Percentiles rank a stretch among this genome's conserved stretches.
Conservation (phyloP, 35 echinoderm and acorn worm species). For the Eucidaris tribuloides region DNA sequence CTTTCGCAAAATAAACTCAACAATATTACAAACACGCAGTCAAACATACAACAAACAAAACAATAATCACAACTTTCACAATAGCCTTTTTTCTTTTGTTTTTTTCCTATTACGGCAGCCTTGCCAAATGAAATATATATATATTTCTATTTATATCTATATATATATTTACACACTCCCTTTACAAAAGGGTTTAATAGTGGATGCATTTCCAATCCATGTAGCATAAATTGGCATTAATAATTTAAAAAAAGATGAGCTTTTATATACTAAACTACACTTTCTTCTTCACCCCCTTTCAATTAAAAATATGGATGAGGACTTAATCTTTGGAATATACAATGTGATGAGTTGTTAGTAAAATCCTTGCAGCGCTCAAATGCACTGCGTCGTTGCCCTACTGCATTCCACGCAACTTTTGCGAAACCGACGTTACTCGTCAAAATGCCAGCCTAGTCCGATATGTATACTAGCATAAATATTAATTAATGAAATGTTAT, state of each 20-base stretch:
- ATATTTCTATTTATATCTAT: constrained; percentile 38
- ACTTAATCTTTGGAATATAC: constrained; percentile 1
- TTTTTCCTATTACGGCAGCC: neutral
- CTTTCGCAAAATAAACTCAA: neutral
- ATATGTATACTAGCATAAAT: too few species aligned
- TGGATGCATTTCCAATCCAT: neutral
- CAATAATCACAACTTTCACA: neutral
- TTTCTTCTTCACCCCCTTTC: neutral
- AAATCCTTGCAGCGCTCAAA: too few species aligned
- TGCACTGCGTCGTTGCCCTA: too few species aligned
- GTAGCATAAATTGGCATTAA: constrained; percentile 3
- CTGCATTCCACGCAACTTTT: too few species aligned
- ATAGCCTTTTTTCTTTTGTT: neutral
- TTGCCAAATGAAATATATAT: constrained; percentile 34
- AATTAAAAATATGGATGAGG: neutral
- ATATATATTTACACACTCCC: constrained; percentile 30
- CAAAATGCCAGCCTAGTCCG: too few species aligned
- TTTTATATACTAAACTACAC: neutral
- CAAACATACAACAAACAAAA: neutral
- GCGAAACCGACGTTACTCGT: too few species aligned
- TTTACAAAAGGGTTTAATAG: constrained; percentile 13
- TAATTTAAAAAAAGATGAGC: constrained; percentile 20
- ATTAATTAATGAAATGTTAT: too few species aligned
- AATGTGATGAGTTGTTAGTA: constrained; percentile 10
- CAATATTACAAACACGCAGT: neutral